Base-by-base conservation (phyloP, 2,113 vertebrate genomes). In the Microtus montanus region DNA sequence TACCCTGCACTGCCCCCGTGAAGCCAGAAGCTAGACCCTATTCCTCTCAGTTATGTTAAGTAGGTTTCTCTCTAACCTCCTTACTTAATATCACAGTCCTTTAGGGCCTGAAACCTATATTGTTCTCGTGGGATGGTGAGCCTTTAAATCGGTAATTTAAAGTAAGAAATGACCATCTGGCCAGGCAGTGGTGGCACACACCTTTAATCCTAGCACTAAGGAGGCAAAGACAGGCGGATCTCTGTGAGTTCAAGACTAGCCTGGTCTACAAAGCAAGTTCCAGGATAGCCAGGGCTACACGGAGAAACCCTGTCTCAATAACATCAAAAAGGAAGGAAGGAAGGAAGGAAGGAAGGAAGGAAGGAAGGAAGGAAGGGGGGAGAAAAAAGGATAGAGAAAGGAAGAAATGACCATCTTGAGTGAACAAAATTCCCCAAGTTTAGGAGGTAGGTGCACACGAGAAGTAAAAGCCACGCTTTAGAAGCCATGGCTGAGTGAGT, bases 401-500 rank as follows among this genome's bases (percentile, higher is more conserved):
- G 30, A 5, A 68, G 12, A 68, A 71, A 54, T 64, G 38, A 35
- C 33, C 19, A 4, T 54, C 54, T 87, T 88, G 78, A 26, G 47
- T 70, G 35, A 92, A 24, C 61, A 94, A 75, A 87, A 73, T 89
- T 82, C 44, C 35, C 52, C 11, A 58, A 84, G 30, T 70, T 19
- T 38, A 28, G 68, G 49, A 91, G 75, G 17, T 78, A 26, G 30
- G 33, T 13, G 13, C 66, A 83, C 5, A 14, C 2, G 38, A 52
- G 61, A 91, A 89, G 58, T 52, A 93, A 73, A 91, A 78, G 28
- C 47, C 89, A 68, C n/a, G 64, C 64, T 70, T n/a, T 24, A 70
- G 64, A n/a, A 47, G 41, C 63, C 2, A 6, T 49, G 85, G 54
- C 44, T 75, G 70, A 83, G 35, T 49, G 22, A 90, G 13, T 70